Evolutionary conservation across 2,888 invertebrate species (phyloP), one percentile per base, ranked within the genome.

Genomic region (Aethes cnicana): DNA sequence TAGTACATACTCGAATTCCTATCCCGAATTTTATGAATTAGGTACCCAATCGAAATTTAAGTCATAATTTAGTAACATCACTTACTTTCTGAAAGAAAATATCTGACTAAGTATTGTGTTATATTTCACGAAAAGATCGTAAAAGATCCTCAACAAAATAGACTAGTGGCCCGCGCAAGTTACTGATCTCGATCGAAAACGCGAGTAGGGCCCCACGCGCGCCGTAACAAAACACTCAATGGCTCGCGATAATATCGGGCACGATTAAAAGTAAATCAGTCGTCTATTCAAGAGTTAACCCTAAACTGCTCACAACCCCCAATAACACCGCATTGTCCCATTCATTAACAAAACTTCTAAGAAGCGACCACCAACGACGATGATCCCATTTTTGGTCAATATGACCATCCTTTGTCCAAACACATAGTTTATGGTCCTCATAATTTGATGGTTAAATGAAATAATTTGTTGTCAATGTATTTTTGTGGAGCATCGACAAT

Each of bases 221-320:
- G 64, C 59, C 69, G 83, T 83, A 85, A 85, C 84, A 79, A 77
- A 83, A 82, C 79, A 77, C 82, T 77, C 72, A 69, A 74, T 71
- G 67, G 69, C 53, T 57, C 68, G 64, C 72, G 87, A 87, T 87
- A 81, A 70, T 77, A 87, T 86, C 87, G 59, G 63, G 56, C 82
- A 81, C 84, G 82, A 82, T 81, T 84, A 77, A 77, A 79, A 81
- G 78, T 86, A 84, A 85, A 86, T 85, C 86, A 84, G 79, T 68
- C 66, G 58, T 69, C 71, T 74, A 77, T 82, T 77, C 78, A 77
- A 64, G 66, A 69, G 67, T 70, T 71, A 74, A 62, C 74, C 76
- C 74, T 77, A 77, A 76, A 81, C 76, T 72, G 76, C 55, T 56
- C 43, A 66, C 64, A 71, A 70, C 77, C 76, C 77, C 69, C 68